These are phyloP conservation scores for Sitta europaea DNA, from an alignment of 2,113 vertebrate genomes.

Conservation along the genomic window DNA sequence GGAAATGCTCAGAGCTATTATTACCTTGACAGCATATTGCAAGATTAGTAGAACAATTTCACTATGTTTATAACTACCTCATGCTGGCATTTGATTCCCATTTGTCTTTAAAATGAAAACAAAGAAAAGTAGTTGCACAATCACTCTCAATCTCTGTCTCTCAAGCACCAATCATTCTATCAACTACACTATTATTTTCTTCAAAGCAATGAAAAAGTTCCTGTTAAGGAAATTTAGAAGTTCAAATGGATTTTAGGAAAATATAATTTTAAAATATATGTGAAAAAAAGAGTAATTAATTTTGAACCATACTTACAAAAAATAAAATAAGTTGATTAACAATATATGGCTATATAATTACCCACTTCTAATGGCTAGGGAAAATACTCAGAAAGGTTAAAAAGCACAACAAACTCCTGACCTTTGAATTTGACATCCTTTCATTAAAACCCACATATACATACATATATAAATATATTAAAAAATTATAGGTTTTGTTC, in stretches of 20 bases:
- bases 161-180: background rate
- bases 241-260: background rate
- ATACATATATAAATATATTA: rapidly evolving
- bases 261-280: background rate
- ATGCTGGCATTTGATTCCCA: constrained; percentile 26
- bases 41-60: constrained; percentile 36
- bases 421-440: background rate
- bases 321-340: background rate
- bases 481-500: background rate
- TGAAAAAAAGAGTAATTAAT: background rate
- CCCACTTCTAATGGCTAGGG: background rate
- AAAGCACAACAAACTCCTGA: background rate
- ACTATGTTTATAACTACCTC: constrained; percentile 2
- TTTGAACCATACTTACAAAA: background rate
- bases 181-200: background rate
- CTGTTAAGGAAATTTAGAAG: background rate
- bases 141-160: background rate
- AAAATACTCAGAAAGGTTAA: background rate
- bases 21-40: constrained; percentile 24
- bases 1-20: constrained; percentile 33
- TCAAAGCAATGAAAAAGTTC: background rate
- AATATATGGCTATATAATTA: background rate
- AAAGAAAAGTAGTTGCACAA: constrained; percentile 1
- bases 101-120: constrained; percentile 44
- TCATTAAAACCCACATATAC: background rate